A percentile compares a stretch with the other conserved stretches of the same genome.
Conservation (phyloP, 2,888 invertebrate species). For the Chesias legatella region DNA sequence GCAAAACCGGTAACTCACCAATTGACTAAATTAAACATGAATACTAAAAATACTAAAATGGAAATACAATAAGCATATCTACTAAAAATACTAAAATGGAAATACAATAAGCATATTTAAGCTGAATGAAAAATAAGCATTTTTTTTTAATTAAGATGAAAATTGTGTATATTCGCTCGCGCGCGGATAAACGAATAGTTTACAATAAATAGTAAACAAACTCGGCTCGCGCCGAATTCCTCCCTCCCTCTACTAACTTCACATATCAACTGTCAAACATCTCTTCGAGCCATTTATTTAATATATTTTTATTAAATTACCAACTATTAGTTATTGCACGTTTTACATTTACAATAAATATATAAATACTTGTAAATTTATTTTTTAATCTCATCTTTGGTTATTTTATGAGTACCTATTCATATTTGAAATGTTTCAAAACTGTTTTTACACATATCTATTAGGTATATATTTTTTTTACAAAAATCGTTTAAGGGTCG, state of each 20-base stretch:
- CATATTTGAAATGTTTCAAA: conserved; percentile 79
- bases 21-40: conserved; percentile 65
- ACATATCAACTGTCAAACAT: conserved; percentile 51
- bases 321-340: conserved; percentile 80
- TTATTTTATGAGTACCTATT: conserved; percentile 77
- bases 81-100: conserved; percentile 64
- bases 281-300: conserved; percentile 71
- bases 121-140: conserved; percentile 56
- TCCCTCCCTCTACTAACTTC: too few species aligned
- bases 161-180: conserved; percentile 41
- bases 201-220: conserved; percentile 75
- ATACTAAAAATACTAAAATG: conserved; percentile 65
- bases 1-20: conserved; percentile 58
- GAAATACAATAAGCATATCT: conserved; percentile 66
- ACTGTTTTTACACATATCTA: conserved; percentile 71
- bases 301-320: conserved; percentile 78
- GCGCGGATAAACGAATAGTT: conserved; percentile 62
- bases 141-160: conserved; percentile 38
- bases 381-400: conserved; percentile 71
- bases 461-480: conserved; percentile 76
- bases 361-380: conserved; percentile 81
- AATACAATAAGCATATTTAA: conserved; percentile 66
- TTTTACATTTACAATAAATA: conserved; percentile 80
- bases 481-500: conserved; percentile 78
- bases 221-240: conserved; percentile 35